Conservation (phyloP, 2,113 vertebrate genomes). For the Helogale parvula region DNA sequence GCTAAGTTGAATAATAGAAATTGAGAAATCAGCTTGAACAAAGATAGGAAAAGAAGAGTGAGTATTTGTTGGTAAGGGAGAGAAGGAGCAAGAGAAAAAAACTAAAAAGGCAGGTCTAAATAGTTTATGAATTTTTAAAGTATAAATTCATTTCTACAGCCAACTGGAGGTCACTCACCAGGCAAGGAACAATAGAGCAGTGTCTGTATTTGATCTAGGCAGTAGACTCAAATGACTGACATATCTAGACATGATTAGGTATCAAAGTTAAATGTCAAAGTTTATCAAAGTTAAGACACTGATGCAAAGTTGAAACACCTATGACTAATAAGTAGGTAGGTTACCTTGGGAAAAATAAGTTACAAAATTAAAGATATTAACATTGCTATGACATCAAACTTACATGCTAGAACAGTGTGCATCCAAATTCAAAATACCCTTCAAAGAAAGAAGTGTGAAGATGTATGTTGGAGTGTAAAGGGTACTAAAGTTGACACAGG, state of each 20-base stretch:
- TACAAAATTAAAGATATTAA: constrained; percentile 1
- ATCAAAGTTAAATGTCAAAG: background rate
- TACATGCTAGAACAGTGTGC: background rate
- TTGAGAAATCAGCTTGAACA: background rate
- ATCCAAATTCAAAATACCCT: background rate
- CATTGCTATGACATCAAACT: constrained; percentile 41
- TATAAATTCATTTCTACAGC: background rate
- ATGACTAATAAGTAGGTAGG: background rate
- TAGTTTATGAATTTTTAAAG: background rate
- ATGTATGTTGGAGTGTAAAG: background rate
- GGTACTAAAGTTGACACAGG: background rate
- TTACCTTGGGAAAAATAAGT: background rate
- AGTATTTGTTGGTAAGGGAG: background rate
- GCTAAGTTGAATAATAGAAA: background rate
- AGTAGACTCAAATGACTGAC: background rate
- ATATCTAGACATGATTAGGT: background rate
- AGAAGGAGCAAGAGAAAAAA: background rate
- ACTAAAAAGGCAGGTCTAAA: background rate
- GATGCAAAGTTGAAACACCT: background rate
- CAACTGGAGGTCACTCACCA: background rate
- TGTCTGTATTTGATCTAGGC: background rate
- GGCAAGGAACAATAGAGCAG: background rate
- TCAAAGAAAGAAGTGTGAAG: background rate
- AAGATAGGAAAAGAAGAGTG: background rate
- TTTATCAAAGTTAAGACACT: background rate